phyloP scores from a whole-genome alignment of 2,888 invertebrate species.

The Coenonympha arcania region DNA sequence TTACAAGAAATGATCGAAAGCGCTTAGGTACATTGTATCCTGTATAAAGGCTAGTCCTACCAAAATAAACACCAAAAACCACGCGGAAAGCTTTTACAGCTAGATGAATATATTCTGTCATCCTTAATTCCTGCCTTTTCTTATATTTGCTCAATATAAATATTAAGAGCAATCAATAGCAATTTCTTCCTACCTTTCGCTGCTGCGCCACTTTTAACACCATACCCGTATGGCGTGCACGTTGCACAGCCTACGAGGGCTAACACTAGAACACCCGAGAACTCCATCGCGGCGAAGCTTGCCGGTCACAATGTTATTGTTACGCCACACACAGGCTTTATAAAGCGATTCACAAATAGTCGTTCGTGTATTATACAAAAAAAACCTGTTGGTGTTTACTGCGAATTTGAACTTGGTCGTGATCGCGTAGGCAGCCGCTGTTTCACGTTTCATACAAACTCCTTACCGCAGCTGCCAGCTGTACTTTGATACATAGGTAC shows the following conservation, averaged over 20 bases:
- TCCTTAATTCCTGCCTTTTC: background rate
- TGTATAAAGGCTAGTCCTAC: too few species aligned
- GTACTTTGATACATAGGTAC: background rate
- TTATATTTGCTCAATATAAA: too few species aligned
- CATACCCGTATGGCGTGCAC: constrained; percentile 59
- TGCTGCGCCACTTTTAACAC: constrained; percentile 53
- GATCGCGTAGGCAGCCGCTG: constrained; percentile 52
- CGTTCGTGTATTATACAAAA: constrained; percentile 41
- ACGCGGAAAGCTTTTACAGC: too few species aligned
- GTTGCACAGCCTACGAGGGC: constrained; percentile 44
- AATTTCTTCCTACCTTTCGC: constrained; percentile 48
- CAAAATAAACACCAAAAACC: too few species aligned
- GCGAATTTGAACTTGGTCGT: constrained; percentile 51
- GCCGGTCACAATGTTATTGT: constrained; percentile 57
- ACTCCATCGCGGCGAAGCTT: constrained; percentile 66
- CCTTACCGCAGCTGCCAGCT: constrained; percentile 23
- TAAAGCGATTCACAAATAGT: constrained; percentile 67
- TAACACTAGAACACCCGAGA: constrained; percentile 51
- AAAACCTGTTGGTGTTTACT: constrained; percentile 64
- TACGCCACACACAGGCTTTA: constrained; percentile 54
- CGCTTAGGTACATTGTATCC: too few species aligned
- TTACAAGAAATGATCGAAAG: too few species aligned
- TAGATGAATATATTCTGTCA: too few species aligned
- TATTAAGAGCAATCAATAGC: background rate
- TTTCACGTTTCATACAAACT: constrained; percentile 41